phyloP scores from a whole-genome alignment of 2,888 invertebrate species.

The Proisotoma minuta region DNA sequence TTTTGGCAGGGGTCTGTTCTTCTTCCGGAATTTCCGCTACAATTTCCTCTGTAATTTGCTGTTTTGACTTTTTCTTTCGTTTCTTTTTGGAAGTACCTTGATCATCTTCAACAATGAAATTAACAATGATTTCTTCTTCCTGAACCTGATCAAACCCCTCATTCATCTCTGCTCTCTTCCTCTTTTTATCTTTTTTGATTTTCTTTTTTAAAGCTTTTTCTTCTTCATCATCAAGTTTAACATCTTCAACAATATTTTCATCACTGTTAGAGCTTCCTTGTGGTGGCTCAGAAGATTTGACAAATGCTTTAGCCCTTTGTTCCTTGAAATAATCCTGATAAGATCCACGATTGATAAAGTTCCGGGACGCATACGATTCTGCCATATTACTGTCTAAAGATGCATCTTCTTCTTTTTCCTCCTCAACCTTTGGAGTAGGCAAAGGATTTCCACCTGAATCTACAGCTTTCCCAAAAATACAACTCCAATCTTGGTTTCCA shows the following conservation, averaged over 20 bases:
- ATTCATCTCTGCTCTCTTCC: conserved; percentile 2
- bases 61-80: conserved; percentile 3
- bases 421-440: no score
- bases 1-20: neutral
- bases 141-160: no score
- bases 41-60: conserved; percentile 6
- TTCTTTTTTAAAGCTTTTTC: neutral
- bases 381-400: neutral
- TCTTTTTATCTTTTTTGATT: conserved; percentile 12
- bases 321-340: conserved; percentile 3
- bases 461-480: conserved; percentile 36
- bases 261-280: no score
- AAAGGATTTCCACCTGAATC: no score
- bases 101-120: neutral
- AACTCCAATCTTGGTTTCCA: conserved; percentile 34
- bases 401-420: no score
- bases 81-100: neutral
- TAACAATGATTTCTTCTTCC: neutral
- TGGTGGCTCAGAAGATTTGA: neutral
- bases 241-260: neutral
- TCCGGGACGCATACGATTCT: neutral
- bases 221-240: neutral
- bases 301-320: neutral
- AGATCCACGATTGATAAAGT: conserved; percentile 7
- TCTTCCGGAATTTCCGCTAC: neutral